Evolutionary conservation across 2,113 vertebrate genomes (phyloP).

Genomic region (Pseudorectes ferrugineus): DNA sequence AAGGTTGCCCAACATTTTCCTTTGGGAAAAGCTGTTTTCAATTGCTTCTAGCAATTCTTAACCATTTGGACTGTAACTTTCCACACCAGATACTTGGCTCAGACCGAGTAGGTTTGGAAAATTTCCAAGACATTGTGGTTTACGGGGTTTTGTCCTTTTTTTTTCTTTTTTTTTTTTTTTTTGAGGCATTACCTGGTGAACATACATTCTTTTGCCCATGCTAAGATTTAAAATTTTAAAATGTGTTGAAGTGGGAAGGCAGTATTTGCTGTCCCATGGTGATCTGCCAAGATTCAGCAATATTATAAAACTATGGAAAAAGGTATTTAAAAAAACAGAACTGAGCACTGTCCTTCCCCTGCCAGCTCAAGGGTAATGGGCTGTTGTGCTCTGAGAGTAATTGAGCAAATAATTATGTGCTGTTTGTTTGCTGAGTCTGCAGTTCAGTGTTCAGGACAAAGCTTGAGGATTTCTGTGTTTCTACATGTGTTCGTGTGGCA

Average conservation of each 20-base stretch:
- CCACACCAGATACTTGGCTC: not conserved
- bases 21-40: not conserved
- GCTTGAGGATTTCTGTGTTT: not conserved
- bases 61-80: not conserved
- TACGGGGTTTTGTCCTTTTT: not conserved
- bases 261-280: not conserved
- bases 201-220: not conserved
- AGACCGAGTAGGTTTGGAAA: not conserved
- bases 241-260: not conserved
- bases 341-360: not conserved
- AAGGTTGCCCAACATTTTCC: not conserved
- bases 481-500: not conserved
- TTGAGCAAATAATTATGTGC: slow-evolving; percentile 27
- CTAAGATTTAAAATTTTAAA: not conserved
- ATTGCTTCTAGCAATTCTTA: not conserved
- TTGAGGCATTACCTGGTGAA: not conserved
- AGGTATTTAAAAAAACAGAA: not conserved
- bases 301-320: not conserved
- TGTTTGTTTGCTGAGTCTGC: slow-evolving; percentile 23
- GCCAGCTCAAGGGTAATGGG: not conserved
- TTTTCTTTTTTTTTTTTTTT: not conserved
- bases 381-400: not conserved
- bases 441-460: not conserved
- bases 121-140: not conserved
- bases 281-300: not conserved